Conservation (phyloP, 2,113 vertebrate genomes). For the Cyprichromis sp. region DNA sequence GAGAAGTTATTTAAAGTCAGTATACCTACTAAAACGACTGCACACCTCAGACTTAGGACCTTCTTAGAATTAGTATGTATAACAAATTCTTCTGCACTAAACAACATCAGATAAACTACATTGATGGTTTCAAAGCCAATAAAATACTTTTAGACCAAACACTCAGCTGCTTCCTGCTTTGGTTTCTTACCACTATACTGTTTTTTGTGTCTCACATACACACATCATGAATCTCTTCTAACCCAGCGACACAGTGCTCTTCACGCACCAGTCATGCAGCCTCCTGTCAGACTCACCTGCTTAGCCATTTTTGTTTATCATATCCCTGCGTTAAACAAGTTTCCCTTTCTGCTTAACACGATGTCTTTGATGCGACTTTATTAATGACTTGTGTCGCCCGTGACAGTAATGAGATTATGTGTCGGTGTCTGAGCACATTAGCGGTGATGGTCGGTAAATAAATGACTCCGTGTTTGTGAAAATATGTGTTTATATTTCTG, state of each 20-base stretch:
- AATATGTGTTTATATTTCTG: slow-evolving; percentile 9
- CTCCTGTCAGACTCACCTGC: background rate
- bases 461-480: slow-evolving; percentile 6
- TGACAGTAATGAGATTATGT: background rate
- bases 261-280: background rate
- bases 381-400: background rate
- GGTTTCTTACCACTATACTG: background rate
- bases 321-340: background rate
- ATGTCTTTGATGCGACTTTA: background rate
- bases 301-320: background rate
- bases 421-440: background rate
- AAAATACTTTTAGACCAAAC: background rate
- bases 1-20: background rate
- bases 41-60: fast-evolving
- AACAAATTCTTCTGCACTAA: background rate
- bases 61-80: background rate
- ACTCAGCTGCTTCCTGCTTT: background rate
- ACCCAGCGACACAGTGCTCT: background rate
- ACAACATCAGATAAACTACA: background rate
- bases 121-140: background rate
- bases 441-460: background rate
- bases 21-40: too few species aligned
- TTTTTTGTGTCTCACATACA: background rate
- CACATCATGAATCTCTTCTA: background rate
- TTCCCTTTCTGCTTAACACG: background rate